Conservation (phyloP, 2,797 vertebrate species). For the Scolopax bukidnonensis region DNA sequence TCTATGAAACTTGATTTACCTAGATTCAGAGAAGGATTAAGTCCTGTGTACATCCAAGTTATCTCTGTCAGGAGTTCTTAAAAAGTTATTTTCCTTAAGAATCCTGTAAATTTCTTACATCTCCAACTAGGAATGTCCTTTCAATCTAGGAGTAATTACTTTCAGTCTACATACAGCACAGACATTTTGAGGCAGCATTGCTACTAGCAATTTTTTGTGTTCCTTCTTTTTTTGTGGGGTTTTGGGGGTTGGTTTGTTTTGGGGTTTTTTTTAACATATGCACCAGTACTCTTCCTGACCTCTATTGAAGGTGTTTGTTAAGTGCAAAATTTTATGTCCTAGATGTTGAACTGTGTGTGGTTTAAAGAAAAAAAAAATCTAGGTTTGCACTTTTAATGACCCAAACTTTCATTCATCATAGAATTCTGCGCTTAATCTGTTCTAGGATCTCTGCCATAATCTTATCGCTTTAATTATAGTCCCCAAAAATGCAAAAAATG, state of each 20-base stretch:
- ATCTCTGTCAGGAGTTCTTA: background rate
- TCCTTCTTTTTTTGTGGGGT: rapidly evolving
- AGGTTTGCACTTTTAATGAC: slow-evolving; percentile 76
- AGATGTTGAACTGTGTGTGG: slow-evolving; percentile 9
- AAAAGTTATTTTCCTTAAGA: background rate
- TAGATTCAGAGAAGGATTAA: background rate
- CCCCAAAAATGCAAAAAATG: slow-evolving; percentile 84
- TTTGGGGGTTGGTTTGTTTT: background rate
- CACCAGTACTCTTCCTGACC: background rate
- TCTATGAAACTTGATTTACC: background rate
- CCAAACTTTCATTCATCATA: slow-evolving; percentile 76
- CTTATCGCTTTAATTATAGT: slow-evolving; percentile 88
- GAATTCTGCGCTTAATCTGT: slow-evolving; percentile 81
- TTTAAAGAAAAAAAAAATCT: slow-evolving; percentile 23
- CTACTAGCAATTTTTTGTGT: background rate
- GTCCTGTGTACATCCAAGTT: background rate
- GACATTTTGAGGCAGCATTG: background rate
- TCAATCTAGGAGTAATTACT: background rate
- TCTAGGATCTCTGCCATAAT: slow-evolving; percentile 85
- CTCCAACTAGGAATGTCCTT: background rate
- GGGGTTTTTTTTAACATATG: background rate
- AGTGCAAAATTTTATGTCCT: background rate
- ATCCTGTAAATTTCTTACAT: background rate
- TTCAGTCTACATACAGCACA: background rate
- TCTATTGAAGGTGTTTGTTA: background rate